Conservation (phyloP, 2,113 vertebrate genomes). For the Pycnonotus jocosus region DNA sequence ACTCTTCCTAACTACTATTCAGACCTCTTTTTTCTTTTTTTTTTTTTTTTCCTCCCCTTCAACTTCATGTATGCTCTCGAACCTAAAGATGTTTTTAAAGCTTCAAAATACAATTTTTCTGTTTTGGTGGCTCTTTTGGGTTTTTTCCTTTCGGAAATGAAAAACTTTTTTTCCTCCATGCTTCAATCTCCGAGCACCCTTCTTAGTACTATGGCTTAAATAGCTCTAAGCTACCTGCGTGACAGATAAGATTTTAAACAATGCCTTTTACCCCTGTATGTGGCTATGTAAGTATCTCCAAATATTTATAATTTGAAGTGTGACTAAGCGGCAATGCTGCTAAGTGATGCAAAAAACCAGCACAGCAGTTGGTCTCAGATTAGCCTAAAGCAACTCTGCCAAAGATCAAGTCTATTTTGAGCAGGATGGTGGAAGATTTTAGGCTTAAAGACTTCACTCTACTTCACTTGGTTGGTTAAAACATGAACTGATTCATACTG, state of each 20-base stretch:
- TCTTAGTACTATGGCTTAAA: background rate
- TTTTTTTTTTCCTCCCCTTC: background rate
- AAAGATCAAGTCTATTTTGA: background rate
- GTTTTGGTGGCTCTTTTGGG: background rate
- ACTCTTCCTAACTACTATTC: rapidly evolving
- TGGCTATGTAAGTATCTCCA: background rate
- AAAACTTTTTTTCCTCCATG: background rate
- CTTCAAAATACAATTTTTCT: background rate
- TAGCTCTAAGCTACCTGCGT: background rate
- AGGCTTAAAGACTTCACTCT: background rate
- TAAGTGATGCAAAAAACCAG: background rate
- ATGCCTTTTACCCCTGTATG: rapidly evolving
- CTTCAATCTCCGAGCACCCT: background rate
- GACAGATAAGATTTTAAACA: background rate
- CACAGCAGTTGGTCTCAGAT: background rate
- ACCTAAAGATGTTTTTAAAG: background rate
- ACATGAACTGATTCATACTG: background rate
- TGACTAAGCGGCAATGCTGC: rapidly evolving
- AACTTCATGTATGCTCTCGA: background rate
- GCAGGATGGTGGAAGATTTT: background rate
- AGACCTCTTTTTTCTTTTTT: rapidly evolving
- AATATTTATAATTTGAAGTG: background rate
- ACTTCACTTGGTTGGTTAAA: background rate
- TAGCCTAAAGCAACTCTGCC: background rate
- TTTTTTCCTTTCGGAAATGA: background rate